A percentile compares a stretch with the other conserved stretches of the same genome.
Conservation (phyloP, 2,888 invertebrate species). For the Acheta domesticus region DNA sequence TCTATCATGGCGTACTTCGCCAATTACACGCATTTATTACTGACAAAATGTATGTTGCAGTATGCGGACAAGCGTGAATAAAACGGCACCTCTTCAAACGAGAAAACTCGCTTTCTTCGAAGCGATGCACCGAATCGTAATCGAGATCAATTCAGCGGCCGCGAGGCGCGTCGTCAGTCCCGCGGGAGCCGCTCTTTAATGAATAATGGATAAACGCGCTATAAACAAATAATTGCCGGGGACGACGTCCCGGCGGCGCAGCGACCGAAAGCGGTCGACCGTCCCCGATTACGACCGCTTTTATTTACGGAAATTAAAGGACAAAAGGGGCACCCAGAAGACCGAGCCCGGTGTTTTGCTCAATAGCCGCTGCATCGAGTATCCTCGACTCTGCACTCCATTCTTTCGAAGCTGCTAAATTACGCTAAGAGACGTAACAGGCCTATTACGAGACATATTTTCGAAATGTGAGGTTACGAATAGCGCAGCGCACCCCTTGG, state of each 20-base stretch:
- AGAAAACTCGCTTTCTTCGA: too few species aligned
- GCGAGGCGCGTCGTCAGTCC: not conserved
- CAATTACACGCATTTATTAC: too few species aligned
- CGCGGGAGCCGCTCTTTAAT: not conserved
- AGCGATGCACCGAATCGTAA: too few species aligned
- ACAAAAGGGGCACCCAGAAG: not conserved
- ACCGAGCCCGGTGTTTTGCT: not conserved
- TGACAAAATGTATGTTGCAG: too few species aligned
- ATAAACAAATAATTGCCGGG: not conserved
- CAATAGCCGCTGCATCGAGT: not conserved
- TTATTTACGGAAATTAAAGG: not conserved
- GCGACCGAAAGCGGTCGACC: not conserved
- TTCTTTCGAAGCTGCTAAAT: constrained; percentile 1
- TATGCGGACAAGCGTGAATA: too few species aligned
- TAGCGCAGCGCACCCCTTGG: not conserved
- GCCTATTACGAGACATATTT: not conserved
- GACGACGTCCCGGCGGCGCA: not conserved
- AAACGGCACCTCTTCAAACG: too few species aligned
- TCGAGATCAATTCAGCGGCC: not conserved
- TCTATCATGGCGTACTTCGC: too few species aligned
- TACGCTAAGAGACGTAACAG: constrained; percentile 9
- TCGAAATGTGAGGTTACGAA: not conserved
- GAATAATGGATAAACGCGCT: constrained; percentile 10
- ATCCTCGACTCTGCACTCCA: not conserved
- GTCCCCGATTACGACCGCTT: not conserved